Evolutionary conservation across 2,888 invertebrate genomes (phyloP).

Genomic region (Drosophila neotestacea): DNA sequence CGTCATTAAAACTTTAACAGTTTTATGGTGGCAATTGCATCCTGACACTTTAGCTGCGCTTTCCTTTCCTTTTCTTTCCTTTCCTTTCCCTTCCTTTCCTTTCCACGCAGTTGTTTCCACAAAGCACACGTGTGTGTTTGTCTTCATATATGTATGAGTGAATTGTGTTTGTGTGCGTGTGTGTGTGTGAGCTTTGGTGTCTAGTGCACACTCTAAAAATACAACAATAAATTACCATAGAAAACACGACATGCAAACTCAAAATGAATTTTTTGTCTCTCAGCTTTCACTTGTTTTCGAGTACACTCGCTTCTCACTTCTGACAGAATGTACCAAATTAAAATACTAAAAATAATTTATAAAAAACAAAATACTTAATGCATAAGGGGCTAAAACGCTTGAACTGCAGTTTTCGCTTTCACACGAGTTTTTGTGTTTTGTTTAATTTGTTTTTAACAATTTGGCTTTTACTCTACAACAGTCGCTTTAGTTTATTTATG

Average conservation of each 20-base stretch:
- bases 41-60: slow-evolving; percentile 62
- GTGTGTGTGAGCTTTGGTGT: slow-evolving; percentile 36
- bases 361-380: slow-evolving; percentile 26
- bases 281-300: slow-evolving; percentile 56
- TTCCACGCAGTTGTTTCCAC: slow-evolving; percentile 15
- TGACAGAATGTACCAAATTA: slow-evolving; percentile 65
- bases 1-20: slow-evolving; percentile 78
- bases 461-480: too few species aligned
- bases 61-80: slow-evolving; percentile 10
- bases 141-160: not conserved
- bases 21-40: slow-evolving; percentile 65
- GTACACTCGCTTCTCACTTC: slow-evolving; percentile 4
- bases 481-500: too few species aligned
- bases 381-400: not conserved
- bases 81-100: slow-evolving; percentile 1
- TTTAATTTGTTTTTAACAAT: too few species aligned
- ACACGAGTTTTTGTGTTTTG: not conserved
- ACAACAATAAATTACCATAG: slow-evolving; percentile 49
- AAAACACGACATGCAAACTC: slow-evolving; percentile 58
- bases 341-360: slow-evolving; percentile 57
- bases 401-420: not conserved
- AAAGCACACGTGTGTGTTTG: not conserved
- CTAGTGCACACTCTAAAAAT: slow-evolving; percentile 33
- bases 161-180: not conserved
- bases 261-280: slow-evolving; percentile 68